Percentiles rank a stretch among this genome's conserved stretches.
Evolutionary conservation across 2,888 invertebrate genomes (phyloP).

Genomic region (Resseliella maxima): DNA sequence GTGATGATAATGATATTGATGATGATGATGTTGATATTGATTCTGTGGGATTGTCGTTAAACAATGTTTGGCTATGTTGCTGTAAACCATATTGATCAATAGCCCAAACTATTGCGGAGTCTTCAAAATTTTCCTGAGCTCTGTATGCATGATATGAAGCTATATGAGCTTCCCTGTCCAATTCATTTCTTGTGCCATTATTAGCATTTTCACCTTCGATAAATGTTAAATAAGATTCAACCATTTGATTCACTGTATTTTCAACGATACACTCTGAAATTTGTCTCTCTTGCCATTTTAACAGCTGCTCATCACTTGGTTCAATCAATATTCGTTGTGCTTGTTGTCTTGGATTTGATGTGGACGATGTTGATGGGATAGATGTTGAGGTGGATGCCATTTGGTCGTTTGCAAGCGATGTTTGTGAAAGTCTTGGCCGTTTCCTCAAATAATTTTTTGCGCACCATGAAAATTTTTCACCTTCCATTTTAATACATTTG

Average conservation of each 20-base stretch:
- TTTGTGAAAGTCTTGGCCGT: not conserved
- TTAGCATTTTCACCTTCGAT: conserved; percentile 42
- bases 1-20: conserved; percentile 21
- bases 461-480: conserved; percentile 4
- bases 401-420: not conserved
- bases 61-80: not conserved
- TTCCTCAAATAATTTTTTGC: conserved; percentile 19
- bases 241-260: conserved; percentile 58
- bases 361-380: conserved; percentile 37
- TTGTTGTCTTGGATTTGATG: not conserved
- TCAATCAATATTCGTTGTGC: not conserved
- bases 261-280: conserved; percentile 58
- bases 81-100: conserved; percentile 59
- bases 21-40: conserved; percentile 1
- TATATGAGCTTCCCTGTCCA: not conserved
- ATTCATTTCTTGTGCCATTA: not conserved
- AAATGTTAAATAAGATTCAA: conserved; percentile 58
- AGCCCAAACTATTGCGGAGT: conserved; percentile 59
- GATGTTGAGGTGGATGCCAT: not conserved
- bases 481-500: conserved; percentile 34
- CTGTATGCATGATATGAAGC: conserved; percentile 8
- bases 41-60: not conserved
- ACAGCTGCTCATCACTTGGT: conserved; percentile 57
- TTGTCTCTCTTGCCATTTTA: conserved; percentile 58
- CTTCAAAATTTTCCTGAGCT: conserved; percentile 57